Conservation (phyloP, 2,797 vertebrate species). For the Xyrichtys novacula region DNA sequence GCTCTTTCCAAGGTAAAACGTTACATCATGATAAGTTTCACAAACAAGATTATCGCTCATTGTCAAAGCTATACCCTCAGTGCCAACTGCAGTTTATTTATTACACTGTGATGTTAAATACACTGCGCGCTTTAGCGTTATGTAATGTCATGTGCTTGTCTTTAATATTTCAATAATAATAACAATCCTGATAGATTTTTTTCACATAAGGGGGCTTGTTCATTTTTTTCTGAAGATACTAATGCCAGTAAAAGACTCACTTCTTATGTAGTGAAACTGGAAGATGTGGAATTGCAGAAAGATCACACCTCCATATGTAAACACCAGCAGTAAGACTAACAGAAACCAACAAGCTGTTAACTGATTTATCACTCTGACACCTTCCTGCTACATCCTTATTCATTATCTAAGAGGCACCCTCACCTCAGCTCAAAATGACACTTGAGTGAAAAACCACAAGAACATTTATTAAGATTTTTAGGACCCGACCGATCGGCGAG, state of each 20-base stretch:
- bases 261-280: constrained; percentile 25
- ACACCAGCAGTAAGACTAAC: constrained; percentile 17
- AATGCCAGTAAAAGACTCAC: constrained; percentile 30
- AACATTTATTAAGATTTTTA: too few relatives aligned
- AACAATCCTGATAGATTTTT: constrained; percentile 24
- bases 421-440: constrained; percentile 4
- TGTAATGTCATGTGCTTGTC: constrained; percentile 8
- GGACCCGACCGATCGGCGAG: too few relatives aligned
- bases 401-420: constrained; percentile 14
- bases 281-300: constrained; percentile 21
- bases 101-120: constrained; percentile 11
- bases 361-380: constrained; percentile 25
- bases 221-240: constrained; percentile 34
- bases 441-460: constrained; percentile 5
- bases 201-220: background rate
- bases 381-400: constrained; percentile 23
- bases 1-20: constrained; percentile 1
- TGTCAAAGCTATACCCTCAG: background rate
- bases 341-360: constrained; percentile 17
- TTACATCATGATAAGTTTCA: constrained; percentile 10
- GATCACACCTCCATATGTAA: constrained; percentile 17
- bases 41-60: background rate
- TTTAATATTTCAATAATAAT: constrained; percentile 4
- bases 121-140: too few relatives aligned
- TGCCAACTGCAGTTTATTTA: background rate